phyloP scores from a whole-genome alignment of 2,113 vertebrate species.

The Excalfactoria chinensis region DNA sequence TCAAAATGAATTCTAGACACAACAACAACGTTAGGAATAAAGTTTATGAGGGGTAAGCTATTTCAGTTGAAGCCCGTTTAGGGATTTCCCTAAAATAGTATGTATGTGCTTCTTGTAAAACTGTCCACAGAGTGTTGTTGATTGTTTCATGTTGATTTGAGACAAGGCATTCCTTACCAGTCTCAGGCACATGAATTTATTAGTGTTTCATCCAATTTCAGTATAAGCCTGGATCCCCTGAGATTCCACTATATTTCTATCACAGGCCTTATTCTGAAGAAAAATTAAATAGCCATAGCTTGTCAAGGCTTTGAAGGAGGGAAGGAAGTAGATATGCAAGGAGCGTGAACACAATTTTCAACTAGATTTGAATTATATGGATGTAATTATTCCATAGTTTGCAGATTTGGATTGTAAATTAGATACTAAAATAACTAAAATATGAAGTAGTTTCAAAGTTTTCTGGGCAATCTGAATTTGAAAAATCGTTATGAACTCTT shows the following conservation, averaged over 20 bases:
- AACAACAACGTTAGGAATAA: background rate
- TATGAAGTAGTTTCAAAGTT: background rate
- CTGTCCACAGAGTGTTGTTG: no score
- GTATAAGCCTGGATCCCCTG: background rate
- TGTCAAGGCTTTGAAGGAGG: background rate
- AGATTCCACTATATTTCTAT: background rate
- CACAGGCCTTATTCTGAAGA: background rate
- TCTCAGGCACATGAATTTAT: background rate
- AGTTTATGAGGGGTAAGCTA: background rate
- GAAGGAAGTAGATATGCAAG: background rate
- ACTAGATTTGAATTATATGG: background rate
- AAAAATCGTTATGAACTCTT: background rate
- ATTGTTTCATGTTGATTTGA: no score
- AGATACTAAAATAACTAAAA: background rate
- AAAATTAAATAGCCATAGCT: background rate
- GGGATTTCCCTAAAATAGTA: background rate
- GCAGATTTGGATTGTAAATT: background rate
- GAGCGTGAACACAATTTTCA: background rate
- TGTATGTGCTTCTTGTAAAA: background rate
- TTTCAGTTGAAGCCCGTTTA: background rate
- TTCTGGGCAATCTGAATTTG: background rate
- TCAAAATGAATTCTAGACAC: background rate
- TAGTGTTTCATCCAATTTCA: background rate
- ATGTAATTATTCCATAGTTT: background rate
- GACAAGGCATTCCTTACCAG: no score